Evolutionary conservation across 2,113 vertebrate genomes (phyloP).

Genomic region (Psilopogon haemacephalus): DNA sequence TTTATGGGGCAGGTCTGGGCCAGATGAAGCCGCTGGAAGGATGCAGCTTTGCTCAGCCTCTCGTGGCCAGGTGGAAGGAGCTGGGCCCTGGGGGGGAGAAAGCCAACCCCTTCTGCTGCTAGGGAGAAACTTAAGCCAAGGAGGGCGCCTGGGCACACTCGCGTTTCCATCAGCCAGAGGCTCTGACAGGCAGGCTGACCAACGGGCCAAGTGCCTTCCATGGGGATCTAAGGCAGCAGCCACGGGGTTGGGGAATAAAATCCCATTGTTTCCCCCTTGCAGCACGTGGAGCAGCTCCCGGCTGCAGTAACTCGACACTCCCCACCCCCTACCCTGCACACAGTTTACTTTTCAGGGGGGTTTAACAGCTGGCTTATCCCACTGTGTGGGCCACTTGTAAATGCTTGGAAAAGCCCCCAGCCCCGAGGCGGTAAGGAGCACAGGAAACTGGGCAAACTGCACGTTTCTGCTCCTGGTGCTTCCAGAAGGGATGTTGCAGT

Average conservation of each 20-base stretch:
- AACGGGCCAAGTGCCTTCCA: background rate
- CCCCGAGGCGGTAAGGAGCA: background rate
- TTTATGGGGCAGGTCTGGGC: slow-evolving; percentile 28
- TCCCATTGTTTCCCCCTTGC: slow-evolving; percentile 30
- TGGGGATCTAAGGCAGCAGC: background rate
- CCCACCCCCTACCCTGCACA: background rate
- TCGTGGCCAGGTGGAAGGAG: slow-evolving; percentile 25
- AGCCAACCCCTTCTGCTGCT: background rate
- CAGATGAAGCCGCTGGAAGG: background rate
- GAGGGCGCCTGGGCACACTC: background rate
- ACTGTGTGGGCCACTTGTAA: background rate
- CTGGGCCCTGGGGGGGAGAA: background rate
- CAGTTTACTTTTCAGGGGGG: background rate
- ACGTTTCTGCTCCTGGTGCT: background rate
- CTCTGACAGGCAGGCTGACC: background rate
- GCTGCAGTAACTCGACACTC: slow-evolving; percentile 39
- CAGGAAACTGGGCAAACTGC: background rate
- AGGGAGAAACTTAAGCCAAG: slow-evolving; percentile 25
- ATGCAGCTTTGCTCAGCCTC: background rate
- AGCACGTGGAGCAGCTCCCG: background rate
- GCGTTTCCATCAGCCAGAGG: background rate
- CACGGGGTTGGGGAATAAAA: slow-evolving; percentile 13
- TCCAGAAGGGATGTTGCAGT: background rate
- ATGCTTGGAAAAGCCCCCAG: background rate
- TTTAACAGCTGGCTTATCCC: slow-evolving; percentile 31